Conservation (phyloP, 2,888 invertebrate genomes). For the Toxonevra muliebris region DNA sequence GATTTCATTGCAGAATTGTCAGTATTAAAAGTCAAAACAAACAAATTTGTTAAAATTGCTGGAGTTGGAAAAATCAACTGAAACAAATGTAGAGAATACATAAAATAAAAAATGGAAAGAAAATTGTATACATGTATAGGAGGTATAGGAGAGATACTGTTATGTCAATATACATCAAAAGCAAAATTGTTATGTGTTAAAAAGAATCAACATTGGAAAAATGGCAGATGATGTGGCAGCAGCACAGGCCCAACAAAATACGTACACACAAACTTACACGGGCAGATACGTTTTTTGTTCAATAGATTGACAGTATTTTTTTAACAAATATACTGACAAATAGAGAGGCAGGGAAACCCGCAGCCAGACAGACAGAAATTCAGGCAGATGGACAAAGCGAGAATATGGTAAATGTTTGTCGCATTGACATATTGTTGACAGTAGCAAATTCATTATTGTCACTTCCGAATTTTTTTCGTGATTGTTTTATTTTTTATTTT, state of each 20-base stretch:
- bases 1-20: slow-evolving; percentile 32
- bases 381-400: not conserved
- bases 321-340: not conserved
- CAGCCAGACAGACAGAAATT: slow-evolving; percentile 16
- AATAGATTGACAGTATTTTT: not conserved
- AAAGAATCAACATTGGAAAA: slow-evolving; percentile 31
- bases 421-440: slow-evolving; percentile 23
- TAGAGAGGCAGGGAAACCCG: slow-evolving; percentile 1
- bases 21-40: slow-evolving; percentile 31
- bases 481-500: not conserved
- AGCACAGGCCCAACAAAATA: slow-evolving; percentile 3
- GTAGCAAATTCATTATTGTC: slow-evolving; percentile 25
- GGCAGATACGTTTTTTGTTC: not conserved
- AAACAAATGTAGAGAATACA: not conserved
- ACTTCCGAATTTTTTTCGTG: slow-evolving; percentile 8
- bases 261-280: not conserved
- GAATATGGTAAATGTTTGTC: no score
- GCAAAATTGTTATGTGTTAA: slow-evolving; percentile 53
- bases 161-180: slow-evolving; percentile 54
- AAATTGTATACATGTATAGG: not conserved
- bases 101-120: not conserved
- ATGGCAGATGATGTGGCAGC: slow-evolving; percentile 3
- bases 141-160: not conserved
- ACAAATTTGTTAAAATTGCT: slow-evolving; percentile 31
- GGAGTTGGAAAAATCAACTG: slow-evolving; percentile 9